Conservation (phyloP, 2,797 vertebrate genomes). For the Microtus californicus region DNA sequence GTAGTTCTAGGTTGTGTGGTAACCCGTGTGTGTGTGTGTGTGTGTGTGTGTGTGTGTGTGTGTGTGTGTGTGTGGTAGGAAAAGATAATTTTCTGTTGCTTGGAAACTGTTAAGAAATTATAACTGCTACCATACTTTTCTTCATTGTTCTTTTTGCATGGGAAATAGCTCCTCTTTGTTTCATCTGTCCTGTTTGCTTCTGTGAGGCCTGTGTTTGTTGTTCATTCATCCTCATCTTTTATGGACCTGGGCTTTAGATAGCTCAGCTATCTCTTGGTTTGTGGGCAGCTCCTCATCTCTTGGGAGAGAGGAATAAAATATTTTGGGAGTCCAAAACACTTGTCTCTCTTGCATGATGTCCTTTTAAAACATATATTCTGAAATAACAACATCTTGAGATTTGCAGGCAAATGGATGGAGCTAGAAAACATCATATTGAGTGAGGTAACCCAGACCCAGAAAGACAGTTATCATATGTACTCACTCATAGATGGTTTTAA, state of each 20-base stretch:
- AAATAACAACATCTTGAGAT: too few relatives aligned
- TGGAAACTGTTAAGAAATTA: neutral
- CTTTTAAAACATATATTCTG: conserved; percentile 43
- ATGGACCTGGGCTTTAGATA: neutral
- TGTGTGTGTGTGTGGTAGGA: neutral
- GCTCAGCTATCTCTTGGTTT: neutral
- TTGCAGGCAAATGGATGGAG: too few relatives aligned
- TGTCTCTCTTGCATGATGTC: neutral
- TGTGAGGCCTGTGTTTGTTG: neutral
- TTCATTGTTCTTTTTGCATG: conserved; percentile 1
- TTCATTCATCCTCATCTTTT: neutral
- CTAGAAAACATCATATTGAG: too few relatives aligned
- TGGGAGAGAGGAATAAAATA: conserved; percentile 52
- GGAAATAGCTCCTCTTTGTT: conserved; percentile 1
- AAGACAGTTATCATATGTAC: too few relatives aligned
- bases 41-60: neutral
- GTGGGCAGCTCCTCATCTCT: neutral
- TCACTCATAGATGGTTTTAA: too few relatives aligned
- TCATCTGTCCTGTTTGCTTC: neutral
- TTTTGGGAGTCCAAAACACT: conserved; percentile 37
- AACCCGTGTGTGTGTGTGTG: neutral
- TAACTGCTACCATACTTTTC: neutral
- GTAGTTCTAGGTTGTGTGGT: neutral
- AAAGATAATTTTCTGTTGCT: conserved; percentile 27
- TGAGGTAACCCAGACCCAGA: too few relatives aligned